A percentile compares a stretch with the other conserved stretches of the same genome.
These are phyloP conservation scores for Stenopsyche tienmushanensis DNA, from an alignment of 1,140 invertebrate species.

Conservation along the genomic window DNA sequence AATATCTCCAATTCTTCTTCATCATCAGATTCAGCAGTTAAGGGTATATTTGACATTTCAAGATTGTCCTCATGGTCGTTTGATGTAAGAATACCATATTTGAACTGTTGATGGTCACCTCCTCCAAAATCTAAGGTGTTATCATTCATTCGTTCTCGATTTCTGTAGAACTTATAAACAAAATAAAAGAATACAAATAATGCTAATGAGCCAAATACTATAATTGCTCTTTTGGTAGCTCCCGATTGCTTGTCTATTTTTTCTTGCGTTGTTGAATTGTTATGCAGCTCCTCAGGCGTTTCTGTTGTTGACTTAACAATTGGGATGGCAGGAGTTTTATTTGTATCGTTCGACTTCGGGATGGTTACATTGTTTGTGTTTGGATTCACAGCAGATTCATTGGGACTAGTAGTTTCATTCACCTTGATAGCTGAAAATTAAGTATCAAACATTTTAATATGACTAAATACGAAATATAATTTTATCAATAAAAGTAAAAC, in stretches of 20 bases:
- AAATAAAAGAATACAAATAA: slow-evolving; percentile 32
- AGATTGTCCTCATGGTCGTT: slow-evolving; percentile 32
- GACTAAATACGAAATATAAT: too few species aligned
- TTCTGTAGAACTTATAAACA: slow-evolving; percentile 35
- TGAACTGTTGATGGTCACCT: slow-evolving; percentile 34
- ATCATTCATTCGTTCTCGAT: slow-evolving; percentile 12
- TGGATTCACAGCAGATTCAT: too few species aligned
- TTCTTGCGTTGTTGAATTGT: too few species aligned
- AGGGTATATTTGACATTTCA: slow-evolving; percentile 30
- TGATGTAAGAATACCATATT: slow-evolving; percentile 36
- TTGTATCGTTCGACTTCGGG: too few species aligned
- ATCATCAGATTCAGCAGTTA: slow-evolving; percentile 34
- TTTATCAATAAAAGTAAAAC: too few species aligned
- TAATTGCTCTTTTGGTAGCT: slow-evolving; percentile 35
- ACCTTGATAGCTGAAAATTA: too few species aligned
- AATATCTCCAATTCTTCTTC: slow-evolving; percentile 38
- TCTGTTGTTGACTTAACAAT: too few species aligned
- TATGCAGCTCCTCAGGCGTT: too few species aligned
- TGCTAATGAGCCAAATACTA: slow-evolving; percentile 37
- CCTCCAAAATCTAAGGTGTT: slow-evolving; percentile 18
- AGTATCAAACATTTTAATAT: too few species aligned
- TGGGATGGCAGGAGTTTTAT: too few species aligned
- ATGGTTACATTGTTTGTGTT: not conserved
- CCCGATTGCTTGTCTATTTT: too few species aligned
- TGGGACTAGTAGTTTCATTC: too few species aligned